A percentile compares a stretch with the other conserved stretches of the same genome.
Conservation (phyloP, 2,888 invertebrate species). For the Tetranychus piercei region DNA sequence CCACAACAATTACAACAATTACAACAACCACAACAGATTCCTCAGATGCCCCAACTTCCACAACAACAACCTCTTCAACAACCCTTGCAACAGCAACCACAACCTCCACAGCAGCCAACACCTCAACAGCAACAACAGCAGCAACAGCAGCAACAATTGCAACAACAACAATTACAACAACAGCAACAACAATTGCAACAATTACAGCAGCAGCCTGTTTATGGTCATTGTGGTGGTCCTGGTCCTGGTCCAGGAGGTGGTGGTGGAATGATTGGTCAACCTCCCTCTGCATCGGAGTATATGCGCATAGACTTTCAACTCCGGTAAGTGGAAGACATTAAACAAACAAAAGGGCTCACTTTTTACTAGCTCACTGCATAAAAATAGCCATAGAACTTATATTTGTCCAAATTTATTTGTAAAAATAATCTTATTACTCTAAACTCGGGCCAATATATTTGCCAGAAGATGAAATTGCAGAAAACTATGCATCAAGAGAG, state of each 20-base stretch:
- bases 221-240: conserved; percentile 21
- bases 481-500: background rate
- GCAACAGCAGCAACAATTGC: conserved; percentile 10
- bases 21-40: conserved; percentile 8
- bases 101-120: background rate
- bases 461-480: background rate
- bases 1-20: conserved; percentile 4
- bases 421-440: background rate
- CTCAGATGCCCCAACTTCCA: conserved; percentile 3
- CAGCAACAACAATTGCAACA: background rate
- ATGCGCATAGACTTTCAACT: conserved; percentile 9
- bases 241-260: background rate
- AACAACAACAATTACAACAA: background rate
- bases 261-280: conserved; percentile 3
- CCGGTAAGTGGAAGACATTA: background rate
- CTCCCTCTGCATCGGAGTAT: conserved; percentile 9
- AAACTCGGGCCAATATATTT: background rate
- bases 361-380: background rate
- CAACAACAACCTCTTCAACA: conserved; percentile 27
- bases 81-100: conserved; percentile 29
- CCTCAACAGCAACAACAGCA: background rate
- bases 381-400: background rate
- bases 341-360: background rate
- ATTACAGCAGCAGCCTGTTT: conserved; percentile 18
- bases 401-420: background rate